Base-by-base conservation (phyloP, 1,140 invertebrate genomes). In the Sycophaga agraensis region DNA sequence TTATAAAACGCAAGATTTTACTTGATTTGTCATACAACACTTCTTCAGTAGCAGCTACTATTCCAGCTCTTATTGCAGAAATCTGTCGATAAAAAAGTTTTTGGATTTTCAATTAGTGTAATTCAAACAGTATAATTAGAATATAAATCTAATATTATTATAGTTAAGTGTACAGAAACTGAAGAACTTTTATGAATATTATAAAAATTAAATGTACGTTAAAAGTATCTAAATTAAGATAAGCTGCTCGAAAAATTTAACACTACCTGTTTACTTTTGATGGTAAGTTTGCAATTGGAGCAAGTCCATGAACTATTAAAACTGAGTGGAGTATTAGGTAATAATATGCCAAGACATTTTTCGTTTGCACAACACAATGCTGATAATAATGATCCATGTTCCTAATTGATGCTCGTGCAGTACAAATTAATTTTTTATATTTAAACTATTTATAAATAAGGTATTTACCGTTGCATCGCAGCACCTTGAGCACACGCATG, bases 401-500 rank as follows among this genome's bases (percentile, higher is more conserved):
- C 77, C 76, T 76, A 14, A 19, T 26, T n/a, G n/a, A n/a, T n/a
- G n/a, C n/a, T n/a, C n/a, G n/a, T n/a, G n/a, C n/a, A n/a, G n/a
- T n/a, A n/a, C n/a, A n/a, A n/a, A n/a, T n/a, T n/a, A n/a, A 43
- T 21, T 11, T 34, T 11, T 17, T n/a, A 49, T n/a, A 35, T 6
- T 28, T 43, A 21, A 11, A 59, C 46, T 34, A 58, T 31, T 39
- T 37, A 51, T 51, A 16, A 7, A 51, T 31, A 26, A 28, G 7
- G 14, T 12, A 68, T 19, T 50, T 72, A 84, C 91, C 45, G 85
- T 86, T 1, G 86, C 84, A 78, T 92, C 91, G 34, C 76, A 72
- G 71, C 91, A 93, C 31, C 91, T 81, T 16, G 74, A 67, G 70
- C 91, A 93, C 12, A 74, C 74, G 70, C 91, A 93, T 28, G 82